These are phyloP conservation scores for Anadara kagoshimensis DNA, from an alignment of 1,140 invertebrate species.

Conservation along the genomic window DNA sequence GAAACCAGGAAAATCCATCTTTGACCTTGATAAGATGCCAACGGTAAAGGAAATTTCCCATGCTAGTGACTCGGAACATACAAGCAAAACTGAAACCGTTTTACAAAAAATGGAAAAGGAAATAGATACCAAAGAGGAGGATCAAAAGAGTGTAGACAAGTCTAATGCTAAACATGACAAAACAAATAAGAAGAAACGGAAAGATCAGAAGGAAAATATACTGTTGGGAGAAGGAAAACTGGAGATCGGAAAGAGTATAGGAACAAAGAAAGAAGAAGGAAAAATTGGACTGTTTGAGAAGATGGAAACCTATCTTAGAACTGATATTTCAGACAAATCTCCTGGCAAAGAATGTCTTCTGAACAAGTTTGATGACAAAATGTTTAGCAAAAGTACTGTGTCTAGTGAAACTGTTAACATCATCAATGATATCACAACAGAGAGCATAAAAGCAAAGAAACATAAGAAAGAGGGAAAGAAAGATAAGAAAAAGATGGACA, in stretches of 20 bases:
- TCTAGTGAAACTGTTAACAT: too few species aligned
- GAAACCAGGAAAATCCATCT: too few species aligned
- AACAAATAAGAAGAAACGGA: slow-evolving; percentile 30
- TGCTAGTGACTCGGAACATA: neutral
- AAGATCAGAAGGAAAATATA: slow-evolving; percentile 35
- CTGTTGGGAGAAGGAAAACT: slow-evolving; percentile 33
- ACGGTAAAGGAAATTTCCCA: too few species aligned
- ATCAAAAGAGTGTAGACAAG: slow-evolving; percentile 1
- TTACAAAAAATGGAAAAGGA: slow-evolving; percentile 7
- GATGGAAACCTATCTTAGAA: slow-evolving; percentile 21
- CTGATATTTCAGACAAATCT: too few species aligned
- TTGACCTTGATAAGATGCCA: too few species aligned
- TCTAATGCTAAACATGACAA: slow-evolving; percentile 27
- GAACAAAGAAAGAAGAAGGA: slow-evolving; percentile 12
- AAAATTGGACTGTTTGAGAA: slow-evolving; percentile 38
- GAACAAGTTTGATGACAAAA: too few species aligned
- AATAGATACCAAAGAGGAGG: slow-evolving; percentile 2
- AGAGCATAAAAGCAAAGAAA: too few species aligned
- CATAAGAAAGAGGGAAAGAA: too few species aligned
- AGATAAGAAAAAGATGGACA: neutral
- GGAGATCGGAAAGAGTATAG: slow-evolving; percentile 21
- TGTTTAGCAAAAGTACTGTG: too few species aligned
- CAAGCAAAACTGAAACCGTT: slow-evolving; percentile 7
- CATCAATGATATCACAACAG: too few species aligned
- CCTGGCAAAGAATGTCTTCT: too few species aligned